Conservation (phyloP, 2,113 vertebrate genomes). For the Myodes glareolus region DNA sequence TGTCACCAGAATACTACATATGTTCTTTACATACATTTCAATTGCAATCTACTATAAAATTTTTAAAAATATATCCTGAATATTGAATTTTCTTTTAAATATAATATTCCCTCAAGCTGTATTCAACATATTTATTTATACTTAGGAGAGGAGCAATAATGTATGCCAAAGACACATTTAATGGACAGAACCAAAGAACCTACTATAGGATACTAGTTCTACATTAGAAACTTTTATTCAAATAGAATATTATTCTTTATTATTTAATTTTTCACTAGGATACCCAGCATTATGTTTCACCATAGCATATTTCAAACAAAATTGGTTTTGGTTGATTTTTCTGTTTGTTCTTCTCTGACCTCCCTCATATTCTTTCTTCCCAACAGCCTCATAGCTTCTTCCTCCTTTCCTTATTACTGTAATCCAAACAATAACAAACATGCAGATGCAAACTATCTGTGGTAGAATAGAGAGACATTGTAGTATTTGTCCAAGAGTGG, state of each 20-base stretch:
- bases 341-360: neutral
- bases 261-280: neutral
- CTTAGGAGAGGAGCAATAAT: neutral
- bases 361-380: neutral
- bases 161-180: neutral
- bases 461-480: too few relatives aligned
- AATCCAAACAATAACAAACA: neutral
- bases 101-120: neutral
- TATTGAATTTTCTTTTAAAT: slow-evolving; percentile 7
- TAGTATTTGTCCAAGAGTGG: neutral
- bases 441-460: neutral
- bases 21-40: neutral
- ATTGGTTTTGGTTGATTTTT: neutral
- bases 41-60: neutral
- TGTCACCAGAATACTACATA: neutral
- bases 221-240: neutral
- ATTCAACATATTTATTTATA: neutral
- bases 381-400: neutral
- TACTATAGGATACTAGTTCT: neutral
- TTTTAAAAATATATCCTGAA: neutral
- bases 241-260: neutral
- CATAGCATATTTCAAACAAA: neutral
- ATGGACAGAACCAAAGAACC: neutral
- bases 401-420: neutral
- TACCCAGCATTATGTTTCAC: neutral